Evolutionary conservation across 2,113 vertebrate genomes (phyloP), one percentile per base, ranked within the genome.

Genomic region (Carollia perspicillata): DNA sequence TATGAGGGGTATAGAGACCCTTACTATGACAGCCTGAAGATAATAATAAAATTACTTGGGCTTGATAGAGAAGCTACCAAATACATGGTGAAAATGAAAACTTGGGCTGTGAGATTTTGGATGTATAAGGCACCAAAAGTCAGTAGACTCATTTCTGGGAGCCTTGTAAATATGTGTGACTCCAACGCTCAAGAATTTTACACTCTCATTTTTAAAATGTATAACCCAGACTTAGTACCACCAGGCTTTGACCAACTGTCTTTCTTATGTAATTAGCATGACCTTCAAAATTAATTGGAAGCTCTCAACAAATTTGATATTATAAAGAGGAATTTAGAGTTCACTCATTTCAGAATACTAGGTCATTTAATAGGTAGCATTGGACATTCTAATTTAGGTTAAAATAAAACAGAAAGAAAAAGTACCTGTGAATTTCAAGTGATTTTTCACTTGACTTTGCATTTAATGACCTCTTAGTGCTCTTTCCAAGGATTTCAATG

Each of bases 381-480:
- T 80, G 53, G 10, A 17, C 47, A 40, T 90, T 92, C 26, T 75
- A 69, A 51, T 69, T 55, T 53, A 53, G 8, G 51, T 47, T 13
- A 23, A 92, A 80, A 87, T 84, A 84, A 95, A 95, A 35, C 18
- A 74, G 58, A 53, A 51, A 22, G 87, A 53, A 12, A 90, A 94
- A 84, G 11, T 71, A 28, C 65, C 58, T 40, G 4, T 53, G 55
- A 80, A 74, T 92, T 87, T 74, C 74, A 86, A 77, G 13, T 55
- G 53, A 65, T 49, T 75, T 90, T 86, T 80, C n/a, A 47, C 20
- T 80, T 60, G 26, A 75, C 74, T 90, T 95, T 23, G 6, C 63
- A 55, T 58, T 3, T 53, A 33, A 69, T 40, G 2, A 26, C 42
- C 30, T 92, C 79, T 6, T 35, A 58, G 4, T 42, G 44, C 9